Conservation (phyloP, 2,113 vertebrate genomes). For the Artemisiospiza belli region DNA sequence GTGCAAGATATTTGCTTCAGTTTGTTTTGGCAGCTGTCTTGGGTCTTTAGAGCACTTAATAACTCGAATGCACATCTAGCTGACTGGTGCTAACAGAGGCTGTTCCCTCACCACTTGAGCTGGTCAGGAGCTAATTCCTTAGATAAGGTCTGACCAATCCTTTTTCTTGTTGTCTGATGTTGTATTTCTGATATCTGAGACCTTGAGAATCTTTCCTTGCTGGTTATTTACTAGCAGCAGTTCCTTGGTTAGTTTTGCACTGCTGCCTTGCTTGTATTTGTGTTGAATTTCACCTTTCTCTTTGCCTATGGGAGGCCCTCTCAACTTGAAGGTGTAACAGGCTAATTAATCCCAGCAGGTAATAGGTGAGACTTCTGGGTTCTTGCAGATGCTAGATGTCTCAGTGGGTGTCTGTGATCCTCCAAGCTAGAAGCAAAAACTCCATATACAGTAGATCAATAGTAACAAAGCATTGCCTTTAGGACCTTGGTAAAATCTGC, state of each 20-base stretch:
- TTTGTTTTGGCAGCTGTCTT: neutral
- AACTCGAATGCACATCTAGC: neutral
- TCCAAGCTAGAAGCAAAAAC: neutral
- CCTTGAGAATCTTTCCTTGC: neutral
- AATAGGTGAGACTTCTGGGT: neutral
- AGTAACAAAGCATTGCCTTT: neutral
- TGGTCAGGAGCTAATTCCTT: neutral
- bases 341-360: neutral
- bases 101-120: neutral
- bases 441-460: neutral
- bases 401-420: neutral
- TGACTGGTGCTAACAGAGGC: neutral
- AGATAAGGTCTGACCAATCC: neutral
- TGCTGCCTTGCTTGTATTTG: neutral
- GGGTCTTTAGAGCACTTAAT: neutral
- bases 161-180: neutral
- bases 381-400: neutral
- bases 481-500: neutral
- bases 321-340: neutral
- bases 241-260: neutral
- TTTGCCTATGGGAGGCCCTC: accelerated
- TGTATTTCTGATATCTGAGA: neutral
- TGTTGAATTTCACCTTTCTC: neutral
- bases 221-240: neutral
- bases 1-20: neutral